phyloP scores from a whole-genome alignment of 2,888 invertebrate species.

The Noctua janthe region DNA sequence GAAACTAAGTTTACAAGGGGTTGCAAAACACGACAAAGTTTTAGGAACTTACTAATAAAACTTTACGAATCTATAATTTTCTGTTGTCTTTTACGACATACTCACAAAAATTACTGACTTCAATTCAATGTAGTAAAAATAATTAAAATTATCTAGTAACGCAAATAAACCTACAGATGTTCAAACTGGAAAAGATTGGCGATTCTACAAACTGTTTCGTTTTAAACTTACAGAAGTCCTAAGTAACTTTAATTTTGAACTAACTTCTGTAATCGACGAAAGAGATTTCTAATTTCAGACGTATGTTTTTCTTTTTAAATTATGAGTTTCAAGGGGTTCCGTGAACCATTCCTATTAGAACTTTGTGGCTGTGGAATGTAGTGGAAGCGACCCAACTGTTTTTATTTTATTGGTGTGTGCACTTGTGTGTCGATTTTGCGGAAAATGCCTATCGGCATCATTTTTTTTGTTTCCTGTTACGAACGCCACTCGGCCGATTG shows the following conservation, averaged over 20 bases:
- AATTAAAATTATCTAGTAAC: background rate
- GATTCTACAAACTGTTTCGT: constrained; percentile 3
- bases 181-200: constrained; percentile 4
- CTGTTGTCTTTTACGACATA: background rate
- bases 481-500: background rate
- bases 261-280: constrained; percentile 11
- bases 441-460: background rate
- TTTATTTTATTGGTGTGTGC: background rate
- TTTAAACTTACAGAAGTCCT: constrained; percentile 4
- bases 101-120: background rate
- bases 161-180: background rate
- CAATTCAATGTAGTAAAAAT: background rate
- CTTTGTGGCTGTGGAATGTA: background rate
- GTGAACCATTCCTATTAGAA: background rate
- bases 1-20: background rate
- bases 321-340: background rate
- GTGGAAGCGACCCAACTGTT: background rate
- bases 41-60: background rate
- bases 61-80: background rate
- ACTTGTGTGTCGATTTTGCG: background rate
- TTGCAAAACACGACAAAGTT: background rate
- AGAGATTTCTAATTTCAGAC: background rate
- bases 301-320: background rate
- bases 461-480: background rate
- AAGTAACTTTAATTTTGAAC: constrained; percentile 4